A percentile compares a stretch with the other conserved stretches of the same genome.
phyloP scores from a whole-genome alignment of 2,797 vertebrate genomes.

The Martes flavigula region DNA sequence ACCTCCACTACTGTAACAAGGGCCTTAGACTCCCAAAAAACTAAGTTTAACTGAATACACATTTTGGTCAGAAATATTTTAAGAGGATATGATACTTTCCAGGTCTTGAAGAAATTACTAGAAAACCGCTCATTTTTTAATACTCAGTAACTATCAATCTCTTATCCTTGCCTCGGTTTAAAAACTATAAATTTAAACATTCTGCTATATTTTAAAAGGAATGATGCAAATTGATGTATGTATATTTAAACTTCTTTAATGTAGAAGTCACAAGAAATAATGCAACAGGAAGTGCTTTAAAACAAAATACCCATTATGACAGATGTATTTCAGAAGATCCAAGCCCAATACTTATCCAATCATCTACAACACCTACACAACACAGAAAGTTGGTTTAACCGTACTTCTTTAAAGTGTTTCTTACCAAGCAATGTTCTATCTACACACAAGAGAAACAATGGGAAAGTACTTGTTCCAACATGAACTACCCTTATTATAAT shows the following conservation, averaged over 20 bases:
- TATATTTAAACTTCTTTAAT: background rate
- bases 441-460: constrained; percentile 55
- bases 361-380: background rate
- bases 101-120: constrained; percentile 23
- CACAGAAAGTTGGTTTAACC: constrained; percentile 25
- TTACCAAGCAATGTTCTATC: constrained; percentile 47
- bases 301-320: background rate
- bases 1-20: background rate
- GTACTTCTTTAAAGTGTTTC: constrained; percentile 20
- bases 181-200: constrained; percentile 40
- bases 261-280: background rate
- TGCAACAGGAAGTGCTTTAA: background rate
- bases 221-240: background rate
- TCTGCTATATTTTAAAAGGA: background rate
- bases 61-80: background rate
- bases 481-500: constrained; percentile 17
- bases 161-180: constrained; percentile 2
- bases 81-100: background rate
- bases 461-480: constrained; percentile 48
- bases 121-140: constrained; percentile 37
- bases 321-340: constrained; percentile 22
- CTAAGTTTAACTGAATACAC: background rate
- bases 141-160: constrained; percentile 4
- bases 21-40: background rate
- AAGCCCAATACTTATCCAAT: background rate